Evolutionary conservation across 2,113 vertebrate species (phyloP).

Genomic region (Maccullochella peelii): DNA sequence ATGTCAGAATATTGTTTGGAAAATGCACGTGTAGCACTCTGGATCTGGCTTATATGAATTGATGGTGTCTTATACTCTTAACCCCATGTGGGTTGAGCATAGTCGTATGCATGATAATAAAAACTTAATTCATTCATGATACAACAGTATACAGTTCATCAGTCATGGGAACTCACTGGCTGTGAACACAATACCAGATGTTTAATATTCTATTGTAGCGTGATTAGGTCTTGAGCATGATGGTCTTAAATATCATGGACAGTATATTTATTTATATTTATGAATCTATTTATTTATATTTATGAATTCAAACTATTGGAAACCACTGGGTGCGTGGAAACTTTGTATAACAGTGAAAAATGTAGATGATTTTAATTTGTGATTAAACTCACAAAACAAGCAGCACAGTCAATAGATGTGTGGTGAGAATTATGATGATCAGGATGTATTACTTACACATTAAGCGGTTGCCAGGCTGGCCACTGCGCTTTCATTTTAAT

Average conservation of each 20-base stretch:
- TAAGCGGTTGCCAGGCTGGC: constrained; percentile 98
- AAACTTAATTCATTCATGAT: background rate
- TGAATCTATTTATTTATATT: too few relatives aligned
- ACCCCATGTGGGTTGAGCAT: too few relatives aligned
- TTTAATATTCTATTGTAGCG: background rate
- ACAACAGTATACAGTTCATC: background rate
- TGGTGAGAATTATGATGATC: background rate
- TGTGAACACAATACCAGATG: background rate
- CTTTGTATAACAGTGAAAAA: background rate
- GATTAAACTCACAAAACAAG: background rate
- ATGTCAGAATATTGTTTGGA: too few relatives aligned
- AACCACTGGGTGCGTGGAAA: background rate
- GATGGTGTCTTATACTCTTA: too few relatives aligned
- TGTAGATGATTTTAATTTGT: background rate
- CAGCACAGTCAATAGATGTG: constrained; percentile 6
- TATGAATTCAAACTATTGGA: background rate
- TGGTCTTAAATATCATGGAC: background rate
- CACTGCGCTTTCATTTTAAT: constrained; percentile 99
- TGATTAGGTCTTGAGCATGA: background rate
- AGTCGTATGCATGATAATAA: background rate
- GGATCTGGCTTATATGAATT: too few relatives aligned
- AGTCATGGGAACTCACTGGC: background rate
- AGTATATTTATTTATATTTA: too few relatives aligned
- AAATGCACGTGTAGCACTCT: background rate
- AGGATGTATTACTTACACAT: constrained; percentile 91